Evolutionary conservation across 2,888 invertebrate genomes (phyloP), one percentile per base, ranked within the genome.

Genomic region (Pristionchus arcanus): DNA sequence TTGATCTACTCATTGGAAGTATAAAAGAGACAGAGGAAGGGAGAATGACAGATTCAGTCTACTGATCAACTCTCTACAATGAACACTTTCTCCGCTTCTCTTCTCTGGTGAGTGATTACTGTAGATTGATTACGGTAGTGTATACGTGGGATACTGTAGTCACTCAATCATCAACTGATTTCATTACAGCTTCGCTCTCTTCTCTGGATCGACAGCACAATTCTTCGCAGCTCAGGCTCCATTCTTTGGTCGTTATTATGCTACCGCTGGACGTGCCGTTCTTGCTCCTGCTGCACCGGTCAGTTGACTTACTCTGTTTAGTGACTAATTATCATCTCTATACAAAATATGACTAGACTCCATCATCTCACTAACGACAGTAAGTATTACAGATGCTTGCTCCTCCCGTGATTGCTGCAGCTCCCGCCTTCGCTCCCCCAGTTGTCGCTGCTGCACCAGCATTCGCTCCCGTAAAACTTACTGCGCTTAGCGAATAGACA

Each of bases 181-280:
- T 42, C 15, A 34, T 28, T 86, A 1, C 66, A 86, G 86, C 49
- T 63, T 86, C 86, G 86, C 66, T n/a, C 86, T 86, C 66, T n/a
- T 86, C 66, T 66, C 86, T 31, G 86, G 85, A 85, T 55, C 85
- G 16, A 55, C 55, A 11, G 85, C 85, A 25, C 85, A 85, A 42
- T 63, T 85, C 37, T 59, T 85, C 85, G 63, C 63, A 34, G 85
- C 85, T 85, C 85, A 85, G 63, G 55, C 59, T 37, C 85, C 85
- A 19, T 85, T 63, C 85, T 85, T 85, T 63, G 85, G 85, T 85
- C 28, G 85, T 34, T 85, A 86, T 66, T 86, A 66, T 42, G 86
- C 66, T 42, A 37, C 86, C 28, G 86, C 86, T 28, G 86, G 86
- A 37, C 86, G 86, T 42, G 86, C 86, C 25, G 66, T 86, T 25